Conservation (phyloP, 2,113 vertebrate species). For the Accipiter virgatus region DNA sequence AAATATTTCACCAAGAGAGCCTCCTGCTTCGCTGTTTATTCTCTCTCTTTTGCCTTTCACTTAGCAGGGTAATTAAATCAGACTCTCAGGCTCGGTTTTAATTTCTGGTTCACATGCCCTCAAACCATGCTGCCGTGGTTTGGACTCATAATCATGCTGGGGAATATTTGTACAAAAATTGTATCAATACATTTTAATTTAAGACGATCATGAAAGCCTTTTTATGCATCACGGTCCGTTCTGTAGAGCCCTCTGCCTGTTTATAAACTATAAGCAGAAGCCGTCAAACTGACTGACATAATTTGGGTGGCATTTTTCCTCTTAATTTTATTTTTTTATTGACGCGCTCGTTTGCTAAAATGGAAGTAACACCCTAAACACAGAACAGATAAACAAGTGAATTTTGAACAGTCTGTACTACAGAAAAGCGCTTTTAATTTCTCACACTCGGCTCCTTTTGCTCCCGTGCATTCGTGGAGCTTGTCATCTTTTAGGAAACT, state of each 20-base stretch:
- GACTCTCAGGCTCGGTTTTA: conserved; percentile 23
- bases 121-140: neutral
- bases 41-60: conserved; percentile 10
- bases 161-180: neutral
- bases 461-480: neutral
- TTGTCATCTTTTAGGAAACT: neutral
- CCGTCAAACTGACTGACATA: neutral
- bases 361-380: neutral
- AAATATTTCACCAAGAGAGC: neutral
- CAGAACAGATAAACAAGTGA: neutral
- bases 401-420: neutral
- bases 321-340: conserved; percentile 1
- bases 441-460: neutral
- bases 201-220: neutral
- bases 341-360: neutral
- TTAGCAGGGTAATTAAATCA: conserved; percentile 54
- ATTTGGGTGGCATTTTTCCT: neutral
- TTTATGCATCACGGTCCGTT: neutral
- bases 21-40: neutral
- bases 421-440: neutral
- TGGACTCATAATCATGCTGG: neutral
- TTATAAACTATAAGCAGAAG: neutral
- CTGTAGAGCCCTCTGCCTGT: neutral
- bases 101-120: conserved; percentile 52
- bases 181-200: neutral